Evolutionary conservation across 2,113 vertebrate species (phyloP), one percentile per base, ranked within the genome.

Genomic region (Zingel zingel): DNA sequence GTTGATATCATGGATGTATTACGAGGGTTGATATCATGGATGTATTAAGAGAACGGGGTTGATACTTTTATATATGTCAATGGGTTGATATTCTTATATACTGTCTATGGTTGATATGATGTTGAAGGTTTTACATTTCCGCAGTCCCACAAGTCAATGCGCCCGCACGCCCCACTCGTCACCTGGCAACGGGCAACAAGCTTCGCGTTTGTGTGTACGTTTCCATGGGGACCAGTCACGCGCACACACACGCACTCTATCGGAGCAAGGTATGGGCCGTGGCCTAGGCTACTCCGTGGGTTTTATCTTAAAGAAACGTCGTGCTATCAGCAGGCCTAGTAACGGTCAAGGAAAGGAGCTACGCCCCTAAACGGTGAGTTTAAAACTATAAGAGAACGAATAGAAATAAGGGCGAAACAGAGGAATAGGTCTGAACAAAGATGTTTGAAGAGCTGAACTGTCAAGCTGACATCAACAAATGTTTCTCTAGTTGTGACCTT

Each of bases 141-240:
- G 36, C 30, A 21, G 7, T 23, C 27, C 57, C 58, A 43, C 43
- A 79, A 91, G 27, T 64, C 93, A 65, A 73, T 86, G 89, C 71
- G 47, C 59, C 25, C 12, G 27, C 33, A 47, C 36, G 57, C 27
- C 15, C 83, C 48, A 3, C 21, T 16, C 7, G 77, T 81, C 77
- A 57, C 63, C 69, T 83, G 68, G 61, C 58, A 54, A 61, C 30
- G 25, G 7, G 21, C 15, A 56, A 6, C 12, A 25, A 21, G 57
- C 50, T 75, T 90, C 47, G 53, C 30, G 73, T 87, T 71, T 89
- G 85, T 86, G 87, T 94, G 82, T 75, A 3, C 78, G 94, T 96
- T 95, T 84, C 94, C 92, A 94, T 89, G 90, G 94, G 30, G 88
- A 94, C 33, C 53, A 23, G 66, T n/a, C 54, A 63, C 83, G 57